Evolutionary conservation across 2,797 vertebrate species (phyloP).

Genomic region (Gadopsis marmoratus): DNA sequence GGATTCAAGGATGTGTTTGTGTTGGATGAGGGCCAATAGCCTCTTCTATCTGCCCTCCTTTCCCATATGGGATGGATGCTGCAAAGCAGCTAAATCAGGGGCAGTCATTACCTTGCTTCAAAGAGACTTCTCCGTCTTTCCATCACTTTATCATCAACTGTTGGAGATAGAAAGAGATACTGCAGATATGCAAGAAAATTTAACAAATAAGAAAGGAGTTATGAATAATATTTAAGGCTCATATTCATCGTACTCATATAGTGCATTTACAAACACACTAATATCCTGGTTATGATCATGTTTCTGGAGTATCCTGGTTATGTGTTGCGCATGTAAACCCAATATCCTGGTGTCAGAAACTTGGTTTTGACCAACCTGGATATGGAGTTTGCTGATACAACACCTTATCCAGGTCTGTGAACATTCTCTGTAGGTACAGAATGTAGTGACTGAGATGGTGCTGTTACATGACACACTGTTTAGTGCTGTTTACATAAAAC

Average conservation of each 20-base stretch:
- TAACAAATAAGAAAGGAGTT: constrained; percentile 8
- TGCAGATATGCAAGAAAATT: constrained; percentile 11
- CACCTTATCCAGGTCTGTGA: too few relatives aligned
- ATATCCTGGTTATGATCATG: too few relatives aligned
- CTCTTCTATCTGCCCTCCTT: constrained; percentile 70
- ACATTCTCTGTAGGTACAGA: too few relatives aligned
- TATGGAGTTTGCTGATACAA: too few relatives aligned
- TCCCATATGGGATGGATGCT: constrained; percentile 65
- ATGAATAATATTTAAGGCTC: constrained; percentile 5
- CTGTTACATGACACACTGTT: background rate
- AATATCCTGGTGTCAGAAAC: too few relatives aligned
- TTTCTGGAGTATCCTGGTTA: too few relatives aligned
- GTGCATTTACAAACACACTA: too few relatives aligned
- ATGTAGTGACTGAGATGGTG: too few relatives aligned
- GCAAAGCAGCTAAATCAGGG: constrained; percentile 64
- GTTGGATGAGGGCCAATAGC: constrained; percentile 73
- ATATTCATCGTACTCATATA: background rate
- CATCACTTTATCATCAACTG: constrained; percentile 54
- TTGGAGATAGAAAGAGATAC: constrained; percentile 5
- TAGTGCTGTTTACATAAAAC: background rate
- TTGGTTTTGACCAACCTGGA: too few relatives aligned
- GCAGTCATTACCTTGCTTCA: constrained; percentile 58
- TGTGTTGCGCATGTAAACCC: too few relatives aligned
- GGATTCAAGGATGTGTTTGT: constrained; percentile 77
- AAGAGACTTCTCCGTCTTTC: constrained; percentile 50